Evolutionary conservation across 2,888 invertebrate species (phyloP), one percentile per base, ranked within the genome.

Genomic region (Steinernema hermaphroditum): DNA sequence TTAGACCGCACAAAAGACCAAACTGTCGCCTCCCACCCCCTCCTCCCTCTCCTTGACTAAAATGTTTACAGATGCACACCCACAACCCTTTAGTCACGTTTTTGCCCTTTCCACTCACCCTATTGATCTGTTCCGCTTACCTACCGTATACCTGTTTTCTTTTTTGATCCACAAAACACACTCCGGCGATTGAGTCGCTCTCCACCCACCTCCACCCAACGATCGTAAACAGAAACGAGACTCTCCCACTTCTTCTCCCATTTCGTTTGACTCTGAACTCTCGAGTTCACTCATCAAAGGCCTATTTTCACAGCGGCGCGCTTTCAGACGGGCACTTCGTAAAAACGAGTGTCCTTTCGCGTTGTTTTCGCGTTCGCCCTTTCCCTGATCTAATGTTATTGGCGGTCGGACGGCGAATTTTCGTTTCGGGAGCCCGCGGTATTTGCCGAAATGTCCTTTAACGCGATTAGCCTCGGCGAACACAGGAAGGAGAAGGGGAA

Each of bases 291-390:
- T 19, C 16, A 46, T 19, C 46, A 19, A 46, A 16, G 4, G 8
- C 4, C 46, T 2, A 54, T 54, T 22, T 12, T 54, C 54, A 2
- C 22, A 2, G 12, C 2, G 6, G 24, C 29, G 14, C n/a, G n/a
- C n/a, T n/a, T 22, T 54, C 27, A 22, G 54, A 12, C 27, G 24
- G 4, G 54, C 14, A 27, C n/a, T n/a, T n/a, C n/a, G n/a, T n/a
- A n/a, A n/a, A n/a, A n/a, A n/a, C n/a, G 16, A 4, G 12, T 37
- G 37, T 12, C 37, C 37, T 37, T 12, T 37, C 37, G 2, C 24
- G 24, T 54, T 54, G 54, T 54, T 54, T 54, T 22, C 24, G 12
- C 22, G 24, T 54, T 54, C 24, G 54, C 27, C 54, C 54, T 54
- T 54, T 54, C 27, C 4, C 29, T 54, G 54, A 6, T 22, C 54